Base-by-base conservation (phyloP, 2,797 vertebrate genomes). In the Crenuchus spilurus region DNA sequence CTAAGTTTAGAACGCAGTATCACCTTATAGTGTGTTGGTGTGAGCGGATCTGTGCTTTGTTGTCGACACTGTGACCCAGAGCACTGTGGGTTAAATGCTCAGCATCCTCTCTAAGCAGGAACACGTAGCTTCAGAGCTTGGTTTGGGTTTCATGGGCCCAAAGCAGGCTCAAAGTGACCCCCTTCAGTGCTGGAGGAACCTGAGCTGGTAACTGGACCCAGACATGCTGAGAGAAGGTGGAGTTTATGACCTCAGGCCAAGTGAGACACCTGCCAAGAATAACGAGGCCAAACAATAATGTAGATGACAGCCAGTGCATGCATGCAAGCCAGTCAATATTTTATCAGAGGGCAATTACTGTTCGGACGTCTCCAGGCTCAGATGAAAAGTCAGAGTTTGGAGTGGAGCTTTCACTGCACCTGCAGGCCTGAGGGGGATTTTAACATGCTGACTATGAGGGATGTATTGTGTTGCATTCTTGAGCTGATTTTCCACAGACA, bases 191-290 rank as follows among this genome's bases (percentile, higher is more conserved):
- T 52, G 58, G 24, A 30, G 57, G 72, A 79, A 62, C 62, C 58
- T 16, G 66, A 84, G 76, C 58, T 7, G 22, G 77, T 80, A 82
- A 84, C 42, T 44, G 70, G 58, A 83, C 66, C 72, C 76, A 3
- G 54, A n/a, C 68, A 46, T 51, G 13, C 63, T 61, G 70, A 75
- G 60, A 73, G 71, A 64, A 70, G 28, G 13, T 63, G 65, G 48
- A 70, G 77, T 70, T 73, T 63, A 44, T 80, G 84, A 81, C 75
- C 85, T 78, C 46, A n/a, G 22, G 62, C 52, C 51, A 78, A 57
- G 48, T 24, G 42, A 46, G 39, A 68, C 35, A 44, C 20, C 76
- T 55, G 48, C 52, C 49, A 64, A 69, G 48, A 35, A 67, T 65
- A 78, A 63, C 14, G 24, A 33, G 69, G 70, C 57, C 67, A 54